Base-by-base conservation (phyloP, 1,140 invertebrate species). In the Lepidostoma basale region DNA sequence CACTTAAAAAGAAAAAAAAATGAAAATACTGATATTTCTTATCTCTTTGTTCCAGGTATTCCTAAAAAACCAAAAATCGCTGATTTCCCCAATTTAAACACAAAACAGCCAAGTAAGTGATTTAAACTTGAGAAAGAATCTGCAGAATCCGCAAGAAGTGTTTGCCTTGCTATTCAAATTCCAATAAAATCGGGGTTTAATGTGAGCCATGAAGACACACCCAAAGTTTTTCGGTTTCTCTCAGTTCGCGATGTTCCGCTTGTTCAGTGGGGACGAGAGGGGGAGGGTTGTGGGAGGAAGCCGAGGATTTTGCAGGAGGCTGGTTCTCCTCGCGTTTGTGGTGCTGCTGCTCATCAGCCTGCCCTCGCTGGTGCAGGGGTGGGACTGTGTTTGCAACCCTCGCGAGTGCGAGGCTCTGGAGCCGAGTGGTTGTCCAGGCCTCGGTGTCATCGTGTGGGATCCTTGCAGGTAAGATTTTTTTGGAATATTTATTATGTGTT, bases 361-460 rank as follows among this genome's bases (percentile, higher is more conserved):
- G 56, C 76, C 76, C 39, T 54, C 67, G 14, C 74, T 72, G 44
- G 77, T 77, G 69, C 70, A 77, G 45, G 78, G 77, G 40, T 82
- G 79, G 79, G 77, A 82, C 74, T 87, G 85, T 74, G 81, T 87
- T 47, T 87, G 85, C 77, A 84, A 86, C 73, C 83, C 80, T 33
- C 78, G 83, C 67, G 85, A 87, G 75, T 87, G 85, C 71, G 85
- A 87, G 75, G 81, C 80, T 63, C 72, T 87, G 73, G 84, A 85
- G 76, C 84, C 85, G 1, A 83, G 84, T 54, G 85, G 85, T 10
- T 87, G 85, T 74, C 85, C 85, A 6, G 85, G 85, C 5, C 75
- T 85, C 56, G 85, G 85, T 52, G 81, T 86, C 68, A 81, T 87
- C 12, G 85, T 87, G 14, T 87, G 85, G 85, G 85, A 87, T 76